These are phyloP conservation scores for Gila orcuttii DNA, from an alignment of 2,113 vertebrate species.

Conservation along the genomic window DNA sequence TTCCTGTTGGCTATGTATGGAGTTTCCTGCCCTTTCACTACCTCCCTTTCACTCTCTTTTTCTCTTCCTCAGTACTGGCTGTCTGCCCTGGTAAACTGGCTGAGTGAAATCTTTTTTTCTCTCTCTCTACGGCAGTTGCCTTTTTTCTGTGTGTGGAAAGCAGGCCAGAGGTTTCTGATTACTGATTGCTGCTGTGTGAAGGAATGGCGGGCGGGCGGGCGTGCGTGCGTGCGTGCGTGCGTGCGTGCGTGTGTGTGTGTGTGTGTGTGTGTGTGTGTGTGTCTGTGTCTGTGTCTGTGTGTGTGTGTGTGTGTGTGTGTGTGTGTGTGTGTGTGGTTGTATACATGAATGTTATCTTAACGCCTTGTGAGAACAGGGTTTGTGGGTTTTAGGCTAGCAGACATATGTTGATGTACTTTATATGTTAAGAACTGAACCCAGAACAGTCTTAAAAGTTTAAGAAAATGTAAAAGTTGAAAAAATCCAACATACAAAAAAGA, in stretches of 20 bases:
- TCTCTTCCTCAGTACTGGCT: slow-evolving; percentile 70
- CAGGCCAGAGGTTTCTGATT: slow-evolving; percentile 61
- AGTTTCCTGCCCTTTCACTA: slow-evolving; percentile 74
- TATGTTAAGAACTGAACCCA: not conserved
- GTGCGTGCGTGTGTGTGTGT: not conserved
- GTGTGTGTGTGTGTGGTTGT: not conserved
- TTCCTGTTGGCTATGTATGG: slow-evolving; percentile 84
- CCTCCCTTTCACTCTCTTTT: slow-evolving; percentile 51
- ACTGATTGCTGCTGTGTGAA: slow-evolving; percentile 57
- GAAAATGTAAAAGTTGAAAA: not conserved
- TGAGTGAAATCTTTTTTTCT: slow-evolving; percentile 65
- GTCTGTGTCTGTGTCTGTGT: not conserved
- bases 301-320: not conserved
- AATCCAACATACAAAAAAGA: not conserved
- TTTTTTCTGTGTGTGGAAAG: slow-evolving; percentile 53
- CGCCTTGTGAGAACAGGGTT: slow-evolving; percentile 17
- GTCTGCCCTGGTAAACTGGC: slow-evolving; percentile 76
- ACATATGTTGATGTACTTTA: not conserved
- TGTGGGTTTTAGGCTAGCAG: not conserved
- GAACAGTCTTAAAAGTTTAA: not conserved
- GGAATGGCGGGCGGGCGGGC: slow-evolving; percentile 47
- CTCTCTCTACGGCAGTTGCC: slow-evolving; percentile 49
- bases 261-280: not conserved
- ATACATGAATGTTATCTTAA: not conserved
- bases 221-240: slow-evolving; percentile 30